A percentile compares a stretch with the other conserved stretches of the same genome.
Evolutionary conservation across 1,140 invertebrate species (phyloP).

Genomic region (Aphidius gifuensis): DNA sequence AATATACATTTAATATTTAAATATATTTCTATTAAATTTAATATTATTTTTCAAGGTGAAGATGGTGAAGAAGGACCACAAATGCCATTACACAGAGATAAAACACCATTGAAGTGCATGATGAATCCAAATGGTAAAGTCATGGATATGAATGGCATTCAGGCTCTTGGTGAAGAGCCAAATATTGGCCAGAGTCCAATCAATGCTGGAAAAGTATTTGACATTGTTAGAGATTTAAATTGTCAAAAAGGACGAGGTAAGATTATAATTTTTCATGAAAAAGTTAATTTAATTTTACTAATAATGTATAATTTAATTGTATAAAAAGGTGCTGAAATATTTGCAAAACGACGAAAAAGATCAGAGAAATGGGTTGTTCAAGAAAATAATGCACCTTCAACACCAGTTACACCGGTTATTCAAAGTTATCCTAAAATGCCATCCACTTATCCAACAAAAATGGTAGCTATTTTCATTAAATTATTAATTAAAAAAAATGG

Average conservation of each 20-base stretch:
- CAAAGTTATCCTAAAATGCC: conserved; percentile 31
- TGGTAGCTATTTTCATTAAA: conserved; percentile 29
- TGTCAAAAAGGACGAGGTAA: conserved; percentile 74
- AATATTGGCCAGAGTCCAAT: conserved; percentile 59
- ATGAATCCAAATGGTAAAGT: conserved; percentile 78
- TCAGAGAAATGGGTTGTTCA: conserved; percentile 81
- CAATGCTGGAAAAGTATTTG: conserved; percentile 59
- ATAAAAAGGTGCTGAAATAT: conserved; percentile 73
- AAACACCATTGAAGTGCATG: conserved; percentile 70
- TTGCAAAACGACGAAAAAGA: conserved; percentile 80
- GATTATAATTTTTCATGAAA: neutral
- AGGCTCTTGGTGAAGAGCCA: conserved; percentile 65
- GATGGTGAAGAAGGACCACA: conserved; percentile 45
- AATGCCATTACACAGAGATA: conserved; percentile 49
- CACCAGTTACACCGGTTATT: conserved; percentile 29
- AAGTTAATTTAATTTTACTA: neutral
- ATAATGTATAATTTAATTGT: neutral
- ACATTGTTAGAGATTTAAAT: conserved; percentile 74
- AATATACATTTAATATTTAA: conserved; percentile 5
- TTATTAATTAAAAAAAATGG: neutral
- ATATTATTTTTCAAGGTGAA: conserved; percentile 30
- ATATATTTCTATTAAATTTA: conserved; percentile 6
- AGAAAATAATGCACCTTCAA: conserved; percentile 62
- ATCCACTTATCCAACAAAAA: conserved; percentile 33
- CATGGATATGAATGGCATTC: conserved; percentile 65